Evolutionary conservation across 2,797 vertebrate genomes (phyloP), one percentile per base, ranked within the genome.

Genomic region (Hydrophis major): DNA sequence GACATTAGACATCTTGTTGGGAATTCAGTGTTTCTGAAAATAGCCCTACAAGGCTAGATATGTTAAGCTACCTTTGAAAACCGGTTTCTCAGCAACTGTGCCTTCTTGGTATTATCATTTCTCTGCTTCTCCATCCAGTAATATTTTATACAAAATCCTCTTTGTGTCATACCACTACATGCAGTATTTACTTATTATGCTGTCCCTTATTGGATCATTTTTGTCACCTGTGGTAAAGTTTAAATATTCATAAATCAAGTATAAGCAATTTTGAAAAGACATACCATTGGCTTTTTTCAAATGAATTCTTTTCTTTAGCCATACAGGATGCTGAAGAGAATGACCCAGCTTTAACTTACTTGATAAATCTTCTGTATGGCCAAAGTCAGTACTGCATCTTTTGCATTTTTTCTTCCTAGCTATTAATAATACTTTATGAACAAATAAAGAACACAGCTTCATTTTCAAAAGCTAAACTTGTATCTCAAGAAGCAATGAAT

Each of bases 391-490:
- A 96, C 88, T 93, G 89, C 89, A 93, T 94, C 93, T 95, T 16
- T 25, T 88, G 86, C 89, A 78, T 61, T 86, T 90, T 32, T 27
- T 32, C 69, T n/a, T 27, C 16, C 47, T 97, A 94, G 86, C 94
- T 97, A 93, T 97, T 97, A 96, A 94, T 91, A 93, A 92, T 97
- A 97, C 97, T 97, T 66, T 96, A 97, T 97, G 96, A 96, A 94
- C 96, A 96, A 97, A 94, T 95, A 93, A 95, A 95, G 96, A 93
- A 96, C 96, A 97, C 95, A 96, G 95, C 96, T 97, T 97, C 95
- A 97, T 98, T 98, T 97, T 97, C 97, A 94, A 97, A 97, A 96
- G 94, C 93, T 96, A 95, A 89, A 95, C 94, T 97, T 97, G 95
- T 94, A 94, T 96, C 94, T 95, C 53, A 93, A 97, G 97, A 96